phyloP scores from a whole-genome alignment of 2,888 invertebrate genomes.

The Aphodius sticticus region DNA sequence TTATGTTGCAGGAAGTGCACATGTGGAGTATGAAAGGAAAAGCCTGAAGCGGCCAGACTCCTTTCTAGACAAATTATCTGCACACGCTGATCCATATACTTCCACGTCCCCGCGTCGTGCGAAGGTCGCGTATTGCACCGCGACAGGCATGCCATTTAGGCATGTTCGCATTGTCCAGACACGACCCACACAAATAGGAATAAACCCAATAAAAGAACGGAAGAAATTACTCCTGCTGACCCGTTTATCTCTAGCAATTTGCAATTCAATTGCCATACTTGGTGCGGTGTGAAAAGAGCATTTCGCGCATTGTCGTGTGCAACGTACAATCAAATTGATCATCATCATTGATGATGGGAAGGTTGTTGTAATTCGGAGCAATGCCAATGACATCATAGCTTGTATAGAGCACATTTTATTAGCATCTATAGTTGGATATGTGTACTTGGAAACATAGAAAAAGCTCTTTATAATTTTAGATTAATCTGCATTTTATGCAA shows the following conservation, averaged over 20 bases:
- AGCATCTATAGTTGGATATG: not conserved
- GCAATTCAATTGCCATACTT: not conserved
- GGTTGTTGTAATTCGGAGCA: not conserved
- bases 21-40: slow-evolving; percentile 4
- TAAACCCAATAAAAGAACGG: not conserved
- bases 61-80: slow-evolving; percentile 4
- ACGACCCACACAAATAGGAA: not conserved
- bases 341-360: not conserved
- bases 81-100: not conserved
- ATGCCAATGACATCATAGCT: not conserved
- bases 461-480: no score
- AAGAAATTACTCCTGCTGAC: not conserved
- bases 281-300: not conserved
- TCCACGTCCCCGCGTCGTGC: not conserved
- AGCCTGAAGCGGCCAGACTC: not conserved
- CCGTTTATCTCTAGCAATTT: not conserved
- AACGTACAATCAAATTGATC: not conserved
- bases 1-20: slow-evolving; percentile 4
- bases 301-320: not conserved
- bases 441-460: no score
- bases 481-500: no score
- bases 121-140: not conserved
- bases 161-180: not conserved
- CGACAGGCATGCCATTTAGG: not conserved
- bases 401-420: not conserved